Conservation (phyloP, 2,888 invertebrate genomes). For the Mechanitis messenoides region DNA sequence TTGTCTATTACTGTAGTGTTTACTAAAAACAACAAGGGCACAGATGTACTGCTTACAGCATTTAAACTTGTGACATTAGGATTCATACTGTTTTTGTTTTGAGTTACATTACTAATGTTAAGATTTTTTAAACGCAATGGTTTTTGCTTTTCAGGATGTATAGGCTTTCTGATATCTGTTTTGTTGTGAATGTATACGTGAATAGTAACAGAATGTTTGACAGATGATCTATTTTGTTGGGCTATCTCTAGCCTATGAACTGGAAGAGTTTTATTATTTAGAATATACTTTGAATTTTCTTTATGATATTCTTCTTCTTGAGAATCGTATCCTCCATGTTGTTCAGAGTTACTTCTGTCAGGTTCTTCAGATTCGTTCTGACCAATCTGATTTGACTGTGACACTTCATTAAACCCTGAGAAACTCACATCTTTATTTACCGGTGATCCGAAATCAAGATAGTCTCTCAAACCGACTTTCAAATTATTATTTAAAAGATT, state of each 20-base stretch:
- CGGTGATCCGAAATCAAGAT: background rate
- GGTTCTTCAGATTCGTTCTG: background rate
- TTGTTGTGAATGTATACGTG: no score
- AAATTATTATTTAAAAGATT: background rate
- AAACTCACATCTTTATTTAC: background rate
- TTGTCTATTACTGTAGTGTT: background rate
- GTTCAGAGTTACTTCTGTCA: background rate
- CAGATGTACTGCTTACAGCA: no score
- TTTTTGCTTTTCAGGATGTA: no score
- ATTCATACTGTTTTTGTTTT: no score
- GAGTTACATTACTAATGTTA: no score
- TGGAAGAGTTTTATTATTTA: background rate
- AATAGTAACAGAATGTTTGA: no score
- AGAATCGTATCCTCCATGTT: background rate
- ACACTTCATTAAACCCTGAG: background rate
- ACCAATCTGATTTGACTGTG: background rate
- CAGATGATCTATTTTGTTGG: no score
- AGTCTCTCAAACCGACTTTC: background rate
- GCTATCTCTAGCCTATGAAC: background rate
- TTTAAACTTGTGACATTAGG: no score
- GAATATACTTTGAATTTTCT: background rate
- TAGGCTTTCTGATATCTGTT: no score
- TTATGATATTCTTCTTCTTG: background rate
- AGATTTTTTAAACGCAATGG: no score
- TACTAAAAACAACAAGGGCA: background rate